A percentile compares a stretch with the other conserved stretches of the same genome.
Evolutionary conservation across 2,797 vertebrate species (phyloP).

Genomic region (Megaceryle alcyon): DNA sequence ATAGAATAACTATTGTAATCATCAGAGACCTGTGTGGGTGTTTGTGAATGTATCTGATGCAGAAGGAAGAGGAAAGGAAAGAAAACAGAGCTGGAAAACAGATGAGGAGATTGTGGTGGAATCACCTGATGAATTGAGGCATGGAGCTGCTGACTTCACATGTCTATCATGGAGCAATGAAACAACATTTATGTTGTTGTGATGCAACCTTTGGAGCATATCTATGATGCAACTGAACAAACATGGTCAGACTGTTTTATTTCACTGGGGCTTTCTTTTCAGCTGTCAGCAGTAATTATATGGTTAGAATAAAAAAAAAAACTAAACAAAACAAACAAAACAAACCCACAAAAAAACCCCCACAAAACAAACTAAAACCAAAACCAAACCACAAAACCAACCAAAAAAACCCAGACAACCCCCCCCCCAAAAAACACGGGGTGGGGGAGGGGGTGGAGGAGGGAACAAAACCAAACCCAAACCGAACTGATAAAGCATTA

Average conservation of each 20-base stretch:
- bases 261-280: background rate
- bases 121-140: background rate
- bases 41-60: background rate
- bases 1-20: background rate
- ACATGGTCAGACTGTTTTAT: background rate
- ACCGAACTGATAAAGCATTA: background rate
- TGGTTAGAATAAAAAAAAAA: background rate
- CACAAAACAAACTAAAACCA: too few species aligned
- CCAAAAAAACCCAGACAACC: too few species aligned
- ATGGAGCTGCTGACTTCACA: background rate
- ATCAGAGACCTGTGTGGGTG: background rate
- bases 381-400: too few species aligned
- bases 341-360: too few species aligned
- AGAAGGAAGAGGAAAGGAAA: constrained; percentile 4
- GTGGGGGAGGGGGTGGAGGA: too few species aligned
- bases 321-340: too few species aligned
- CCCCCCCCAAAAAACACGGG: too few species aligned
- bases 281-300: background rate
- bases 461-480: background rate
- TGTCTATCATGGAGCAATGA: background rate
- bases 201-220: background rate
- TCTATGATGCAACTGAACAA: background rate
- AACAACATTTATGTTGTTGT: background rate
- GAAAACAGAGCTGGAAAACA: background rate
- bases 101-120: background rate